A percentile compares a stretch with the other conserved stretches of the same genome.
Conservation (phyloP, 2,888 invertebrate genomes). For the Camptogramma bilineatum region DNA sequence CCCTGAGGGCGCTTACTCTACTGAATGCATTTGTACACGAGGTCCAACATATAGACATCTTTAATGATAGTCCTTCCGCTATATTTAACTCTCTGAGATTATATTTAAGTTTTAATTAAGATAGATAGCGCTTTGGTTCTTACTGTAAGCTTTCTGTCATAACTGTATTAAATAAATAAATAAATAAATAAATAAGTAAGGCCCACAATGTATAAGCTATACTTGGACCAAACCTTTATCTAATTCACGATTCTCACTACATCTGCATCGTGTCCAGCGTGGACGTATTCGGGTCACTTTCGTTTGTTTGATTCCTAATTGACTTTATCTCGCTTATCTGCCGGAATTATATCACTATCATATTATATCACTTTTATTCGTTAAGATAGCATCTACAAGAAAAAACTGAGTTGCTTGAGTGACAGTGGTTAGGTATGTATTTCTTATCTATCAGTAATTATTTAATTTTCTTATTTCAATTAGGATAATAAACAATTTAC, state of each 20-base stretch:
- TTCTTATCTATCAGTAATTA: slow-evolving; percentile 2
- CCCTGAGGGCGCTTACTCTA: too few species aligned
- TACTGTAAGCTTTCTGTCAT: too few species aligned
- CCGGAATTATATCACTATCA: slow-evolving; percentile 39
- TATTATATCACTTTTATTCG: slow-evolving; percentile 40
- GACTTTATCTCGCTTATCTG: slow-evolving; percentile 46
- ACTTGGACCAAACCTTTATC: slow-evolving; percentile 33
- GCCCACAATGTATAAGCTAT: not conserved
- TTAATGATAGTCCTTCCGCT: too few species aligned
- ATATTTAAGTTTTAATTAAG: too few species aligned
- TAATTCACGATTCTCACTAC: slow-evolving; percentile 42
- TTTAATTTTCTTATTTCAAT: not conserved
- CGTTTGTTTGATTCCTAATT: slow-evolving; percentile 49
- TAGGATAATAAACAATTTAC: not conserved
- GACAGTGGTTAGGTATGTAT: slow-evolving; percentile 6
- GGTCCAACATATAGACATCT: too few species aligned
- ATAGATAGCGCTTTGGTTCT: too few species aligned
- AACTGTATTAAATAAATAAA: too few species aligned
- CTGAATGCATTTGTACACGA: too few species aligned
- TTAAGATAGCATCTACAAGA: slow-evolving; percentile 39
- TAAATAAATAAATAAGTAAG: too few species aligned
- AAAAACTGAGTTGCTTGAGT: slow-evolving; percentile 21
- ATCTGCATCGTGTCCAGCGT: slow-evolving; percentile 48
- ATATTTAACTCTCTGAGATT: too few species aligned
- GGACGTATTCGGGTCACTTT: slow-evolving; percentile 48